A percentile compares a stretch with the other conserved stretches of the same genome.
Evolutionary conservation across 2,888 invertebrate genomes (phyloP).

Genomic region (Choristoneura rosaceana): DNA sequence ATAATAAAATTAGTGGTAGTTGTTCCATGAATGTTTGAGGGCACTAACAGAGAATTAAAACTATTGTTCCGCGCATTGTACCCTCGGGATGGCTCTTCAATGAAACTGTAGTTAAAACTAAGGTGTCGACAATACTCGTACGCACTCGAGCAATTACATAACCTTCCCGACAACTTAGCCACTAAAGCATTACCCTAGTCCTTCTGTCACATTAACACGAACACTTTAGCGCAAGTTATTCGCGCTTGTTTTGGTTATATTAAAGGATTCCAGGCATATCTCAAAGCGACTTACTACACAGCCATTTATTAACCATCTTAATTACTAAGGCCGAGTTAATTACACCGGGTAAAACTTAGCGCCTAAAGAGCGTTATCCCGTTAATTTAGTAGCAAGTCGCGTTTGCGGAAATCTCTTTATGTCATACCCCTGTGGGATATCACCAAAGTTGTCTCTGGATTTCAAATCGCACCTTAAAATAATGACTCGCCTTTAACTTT

Average conservation of each 20-base stretch:
- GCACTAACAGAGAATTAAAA: neutral
- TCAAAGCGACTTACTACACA: conserved; percentile 79
- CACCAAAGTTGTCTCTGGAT: conserved; percentile 63
- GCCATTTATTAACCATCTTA: conserved; percentile 84
- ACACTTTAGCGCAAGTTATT: conserved; percentile 67
- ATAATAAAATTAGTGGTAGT: neutral
- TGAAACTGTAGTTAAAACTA: conserved; percentile 51
- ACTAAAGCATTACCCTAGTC: conserved; percentile 64
- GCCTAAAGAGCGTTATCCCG: conserved; percentile 77
- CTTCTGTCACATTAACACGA: conserved; percentile 69
- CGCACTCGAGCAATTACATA: conserved; percentile 56
- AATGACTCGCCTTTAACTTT: conserved; percentile 69
- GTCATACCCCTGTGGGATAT: conserved; percentile 67
- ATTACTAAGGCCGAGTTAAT: conserved; percentile 83
- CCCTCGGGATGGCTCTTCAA: conserved; percentile 28
- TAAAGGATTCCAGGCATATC: conserved; percentile 82
- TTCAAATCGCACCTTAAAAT: conserved; percentile 64
- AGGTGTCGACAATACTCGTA: conserved; percentile 53
- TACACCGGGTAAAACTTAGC: conserved; percentile 79
- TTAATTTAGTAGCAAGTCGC: conserved; percentile 73
- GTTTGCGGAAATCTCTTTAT: conserved; percentile 72
- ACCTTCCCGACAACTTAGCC: conserved; percentile 58
- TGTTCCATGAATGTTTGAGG: neutral
- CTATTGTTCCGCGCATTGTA: neutral
- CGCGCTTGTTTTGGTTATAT: conserved; percentile 76